Evolutionary conservation across 2,113 vertebrate species (phyloP).

Genomic region (Chloropsis cyanopogon): DNA sequence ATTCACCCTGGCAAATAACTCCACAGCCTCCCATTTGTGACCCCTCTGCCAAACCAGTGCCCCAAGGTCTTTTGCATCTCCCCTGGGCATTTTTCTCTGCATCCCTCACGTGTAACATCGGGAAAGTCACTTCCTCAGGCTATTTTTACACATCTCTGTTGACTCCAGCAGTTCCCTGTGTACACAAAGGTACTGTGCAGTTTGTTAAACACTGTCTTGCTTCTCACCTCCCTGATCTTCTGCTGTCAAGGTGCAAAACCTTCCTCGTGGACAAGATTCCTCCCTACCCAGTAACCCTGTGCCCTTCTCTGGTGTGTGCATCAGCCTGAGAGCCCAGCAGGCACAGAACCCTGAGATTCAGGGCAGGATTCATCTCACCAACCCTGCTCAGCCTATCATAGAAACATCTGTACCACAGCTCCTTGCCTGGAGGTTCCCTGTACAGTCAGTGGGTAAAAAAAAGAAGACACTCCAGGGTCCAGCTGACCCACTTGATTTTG

Average conservation of each 20-base stretch:
- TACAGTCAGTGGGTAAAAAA: not conserved
- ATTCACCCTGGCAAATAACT: not conserved
- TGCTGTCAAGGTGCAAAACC: not conserved
- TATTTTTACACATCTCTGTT: not conserved
- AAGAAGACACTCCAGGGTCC: not conserved
- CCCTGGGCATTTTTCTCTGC: not conserved
- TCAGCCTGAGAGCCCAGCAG: not conserved
- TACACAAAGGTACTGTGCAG: not conserved
- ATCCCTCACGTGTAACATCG: not conserved
- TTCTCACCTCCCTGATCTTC: not conserved
- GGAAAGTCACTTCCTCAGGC: not conserved
- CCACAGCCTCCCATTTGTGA: not conserved
- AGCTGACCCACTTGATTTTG: not conserved
- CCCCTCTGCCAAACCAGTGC: not conserved
- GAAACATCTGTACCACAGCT: not conserved
- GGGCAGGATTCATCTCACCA: not conserved
- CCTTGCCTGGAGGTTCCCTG: not conserved
- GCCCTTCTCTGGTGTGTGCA: not conserved
- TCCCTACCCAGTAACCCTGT: not conserved
- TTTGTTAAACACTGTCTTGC: not conserved
- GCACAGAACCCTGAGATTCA: not conserved
- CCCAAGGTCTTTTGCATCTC: not conserved
- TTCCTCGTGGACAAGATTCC: not conserved
- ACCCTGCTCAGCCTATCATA: not conserved
- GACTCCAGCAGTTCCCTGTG: not conserved